Base-by-base conservation (phyloP, 1,140 invertebrate genomes). In the Diorhabda sublineata region DNA sequence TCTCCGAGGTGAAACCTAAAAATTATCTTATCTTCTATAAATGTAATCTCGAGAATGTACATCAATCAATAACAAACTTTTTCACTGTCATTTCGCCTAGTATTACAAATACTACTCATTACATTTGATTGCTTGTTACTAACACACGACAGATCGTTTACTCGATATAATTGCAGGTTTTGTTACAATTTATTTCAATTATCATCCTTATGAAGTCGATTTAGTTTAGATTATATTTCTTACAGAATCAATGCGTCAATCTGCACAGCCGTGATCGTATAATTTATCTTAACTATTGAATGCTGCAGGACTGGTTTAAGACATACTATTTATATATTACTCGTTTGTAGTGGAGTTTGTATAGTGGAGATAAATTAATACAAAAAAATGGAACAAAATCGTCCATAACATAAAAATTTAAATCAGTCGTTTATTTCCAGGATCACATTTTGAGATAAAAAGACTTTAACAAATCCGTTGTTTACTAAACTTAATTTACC, bases 41-140 rank as follows among this genome's bases (percentile, higher is more conserved):
- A 52, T 52, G 47, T 52, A 52, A 52, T 8, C 6, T n/a, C 6
- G n/a, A 8, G n/a, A 6, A 52, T n/a, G 6, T 52, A n/a, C 47
- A 52, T 52, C n/a, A 6, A 52, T 52, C 47, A 52, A 52, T 52
- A 52, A 52, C 47, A 52, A 4, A 52, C 47, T n/a, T 52, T 52
- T 52, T 52, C n/a, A 8, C 6, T n/a, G 6, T 6, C n/a, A 6
- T 8, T 52, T 52, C 47, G 0, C 47, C n/a, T n/a, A n/a, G 6
- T 52, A 52, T 52, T 52, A 52, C 47, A n/a, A 52, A 52, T 52
- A 52, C 47, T 8, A 52, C 47, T 52, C 47, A 52, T 52, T 52
- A 52, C 47, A n/a, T 52, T n/a, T 52, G 47, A 52, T 52, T 52
- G 47, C 47, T 52, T 52, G 47, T 52, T 52, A 52, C 47, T 52